A percentile compares a stretch with the other conserved stretches of the same genome.
Conservation (phyloP, 1,140 invertebrate genomes). For the Papilio polytes region DNA sequence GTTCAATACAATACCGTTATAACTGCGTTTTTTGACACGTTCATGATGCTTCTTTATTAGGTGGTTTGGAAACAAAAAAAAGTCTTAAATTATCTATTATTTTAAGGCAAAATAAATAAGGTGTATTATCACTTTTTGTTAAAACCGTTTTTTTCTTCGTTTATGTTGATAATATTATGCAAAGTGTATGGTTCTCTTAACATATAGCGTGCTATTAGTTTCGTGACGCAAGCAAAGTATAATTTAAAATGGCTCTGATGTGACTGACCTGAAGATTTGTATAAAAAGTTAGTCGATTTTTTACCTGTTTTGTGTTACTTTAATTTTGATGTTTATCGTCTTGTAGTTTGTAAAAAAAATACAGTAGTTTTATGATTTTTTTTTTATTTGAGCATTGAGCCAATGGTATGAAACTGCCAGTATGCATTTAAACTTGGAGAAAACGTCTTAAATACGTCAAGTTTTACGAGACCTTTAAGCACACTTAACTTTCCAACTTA, state of each 20-base stretch:
- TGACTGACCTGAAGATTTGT: constrained; percentile 1
- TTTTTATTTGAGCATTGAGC: neutral
- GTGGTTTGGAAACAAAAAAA: neutral
- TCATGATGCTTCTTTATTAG: neutral
- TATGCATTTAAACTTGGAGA: neutral
- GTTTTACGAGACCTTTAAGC: too few species aligned
- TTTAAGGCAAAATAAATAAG: neutral
- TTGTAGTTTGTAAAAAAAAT: neutral
- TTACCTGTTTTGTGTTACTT: neutral
- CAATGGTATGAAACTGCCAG: neutral
- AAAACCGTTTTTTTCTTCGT: too few species aligned
- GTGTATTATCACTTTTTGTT: neutral
- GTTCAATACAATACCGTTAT: neutral
- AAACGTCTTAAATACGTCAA: neutral
- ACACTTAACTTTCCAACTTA: too few species aligned
- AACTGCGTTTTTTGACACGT: neutral
- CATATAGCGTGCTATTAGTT: neutral
- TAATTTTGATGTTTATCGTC: neutral
- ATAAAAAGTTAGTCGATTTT: neutral
- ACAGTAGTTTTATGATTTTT: neutral
- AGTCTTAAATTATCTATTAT: too few species aligned
- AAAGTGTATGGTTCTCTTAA: neutral
- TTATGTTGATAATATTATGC: too few species aligned
- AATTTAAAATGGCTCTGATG: neutral
- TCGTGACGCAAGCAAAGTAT: neutral